Evolutionary conservation across 64 coral and sea anemone species (phyloP).

Genomic region (Pachyseris speciosa): DNA sequence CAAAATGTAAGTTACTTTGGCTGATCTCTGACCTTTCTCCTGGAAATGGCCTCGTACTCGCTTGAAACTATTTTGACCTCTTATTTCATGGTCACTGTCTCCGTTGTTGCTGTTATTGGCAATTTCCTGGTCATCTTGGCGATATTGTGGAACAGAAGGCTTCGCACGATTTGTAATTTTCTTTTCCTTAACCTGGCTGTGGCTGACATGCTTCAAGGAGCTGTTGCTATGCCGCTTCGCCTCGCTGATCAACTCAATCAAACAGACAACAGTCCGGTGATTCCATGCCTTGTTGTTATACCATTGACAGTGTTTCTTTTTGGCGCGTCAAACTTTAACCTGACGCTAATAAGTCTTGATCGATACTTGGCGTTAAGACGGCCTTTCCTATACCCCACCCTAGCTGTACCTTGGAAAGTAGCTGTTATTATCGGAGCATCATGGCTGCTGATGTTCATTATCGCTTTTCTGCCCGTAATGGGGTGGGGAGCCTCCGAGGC

Average conservation of each 20-base stretch:
- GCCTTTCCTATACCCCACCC: constrained; percentile 69
- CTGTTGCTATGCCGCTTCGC: constrained; percentile 82
- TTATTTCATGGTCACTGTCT: constrained; percentile 58
- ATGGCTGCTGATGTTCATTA: constrained; percentile 64
- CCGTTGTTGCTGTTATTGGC: constrained; percentile 41
- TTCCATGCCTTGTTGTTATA: constrained; percentile 88
- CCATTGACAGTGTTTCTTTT: constrained; percentile 91
- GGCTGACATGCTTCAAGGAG: constrained; percentile 89
- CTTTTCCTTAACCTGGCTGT: constrained; percentile 90
- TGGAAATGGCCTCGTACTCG: neutral
- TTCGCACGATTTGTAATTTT: constrained; percentile 79
- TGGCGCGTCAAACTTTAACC: constrained; percentile 83
- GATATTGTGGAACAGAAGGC: constrained; percentile 79
- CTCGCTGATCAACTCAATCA: constrained; percentile 80
- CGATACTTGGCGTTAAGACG: constrained; percentile 76
- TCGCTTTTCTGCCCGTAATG: constrained; percentile 78
- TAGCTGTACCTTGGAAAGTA: constrained; percentile 61
- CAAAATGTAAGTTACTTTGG: too few relatives aligned
- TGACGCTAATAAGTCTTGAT: constrained; percentile 88
- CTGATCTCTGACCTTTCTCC: too few relatives aligned
- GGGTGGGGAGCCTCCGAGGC: constrained; percentile 55
- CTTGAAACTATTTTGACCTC: constrained; percentile 61
- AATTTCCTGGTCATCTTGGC: constrained; percentile 82
- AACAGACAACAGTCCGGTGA: constrained; percentile 53
- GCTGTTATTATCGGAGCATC: neutral